Percentiles rank a stretch among this genome's conserved stretches.
Evolutionary conservation across 2,113 vertebrate species (phyloP).

Genomic region (Phaetusa simplex): DNA sequence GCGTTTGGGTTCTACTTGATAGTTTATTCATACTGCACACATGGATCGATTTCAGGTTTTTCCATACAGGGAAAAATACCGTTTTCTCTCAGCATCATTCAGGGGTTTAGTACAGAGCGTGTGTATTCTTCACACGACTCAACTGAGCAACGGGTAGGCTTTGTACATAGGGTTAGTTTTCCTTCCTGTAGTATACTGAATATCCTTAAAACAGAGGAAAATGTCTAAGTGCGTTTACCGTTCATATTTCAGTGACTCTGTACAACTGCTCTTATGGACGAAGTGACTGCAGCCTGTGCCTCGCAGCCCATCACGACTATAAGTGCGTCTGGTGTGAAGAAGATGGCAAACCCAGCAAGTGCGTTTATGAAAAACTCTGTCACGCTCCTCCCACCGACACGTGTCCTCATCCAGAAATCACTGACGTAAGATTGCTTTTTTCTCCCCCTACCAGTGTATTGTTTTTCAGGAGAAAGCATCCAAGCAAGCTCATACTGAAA

Average conservation of each 20-base stretch:
- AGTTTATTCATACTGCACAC: neutral
- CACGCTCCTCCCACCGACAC: neutral
- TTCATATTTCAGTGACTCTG: slow-evolving; percentile 81
- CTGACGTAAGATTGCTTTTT: slow-evolving; percentile 77
- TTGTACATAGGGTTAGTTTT: neutral
- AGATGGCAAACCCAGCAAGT: slow-evolving; percentile 63
- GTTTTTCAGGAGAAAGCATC: neutral
- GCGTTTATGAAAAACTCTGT: slow-evolving; percentile 82
- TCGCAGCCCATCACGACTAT: slow-evolving; percentile 77
- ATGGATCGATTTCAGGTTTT: neutral
- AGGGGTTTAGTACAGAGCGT: neutral
- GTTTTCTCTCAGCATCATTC: neutral
- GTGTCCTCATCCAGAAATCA: slow-evolving; percentile 86
- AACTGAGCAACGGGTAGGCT: neutral
- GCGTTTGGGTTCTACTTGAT: neutral
- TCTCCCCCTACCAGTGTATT: neutral
- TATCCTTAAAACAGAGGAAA: neutral
- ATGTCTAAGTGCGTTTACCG: neutral
- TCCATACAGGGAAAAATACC: neutral
- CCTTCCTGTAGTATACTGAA: neutral
- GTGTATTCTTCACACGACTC: rapidly evolving
- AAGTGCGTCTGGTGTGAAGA: slow-evolving; percentile 88
- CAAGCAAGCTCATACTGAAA: neutral
- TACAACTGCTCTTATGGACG: slow-evolving; percentile 93
- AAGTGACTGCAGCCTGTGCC: slow-evolving; percentile 92